phyloP scores from a whole-genome alignment of 1,140 invertebrate genomes.

The Chionoecetes opilio region DNA sequence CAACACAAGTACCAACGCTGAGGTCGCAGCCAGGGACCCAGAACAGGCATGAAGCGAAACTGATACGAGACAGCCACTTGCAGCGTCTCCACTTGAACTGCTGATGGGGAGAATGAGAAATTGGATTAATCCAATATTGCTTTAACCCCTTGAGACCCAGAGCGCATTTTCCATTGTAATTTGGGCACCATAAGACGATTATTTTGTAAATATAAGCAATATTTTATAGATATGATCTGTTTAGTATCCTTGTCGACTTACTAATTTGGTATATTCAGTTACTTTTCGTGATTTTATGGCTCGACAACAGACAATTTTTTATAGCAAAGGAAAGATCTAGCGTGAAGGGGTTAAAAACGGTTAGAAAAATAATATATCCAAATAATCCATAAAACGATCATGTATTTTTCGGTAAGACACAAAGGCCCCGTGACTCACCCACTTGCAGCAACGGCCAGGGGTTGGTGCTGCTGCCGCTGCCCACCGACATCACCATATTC shows the following conservation, averaged over 20 bases:
- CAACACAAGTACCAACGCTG: conserved; percentile 75
- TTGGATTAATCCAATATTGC: too few species aligned
- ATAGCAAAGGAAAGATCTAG: too few species aligned
- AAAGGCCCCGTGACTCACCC: neutral
- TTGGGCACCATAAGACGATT: too few species aligned
- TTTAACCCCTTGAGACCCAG: too few species aligned
- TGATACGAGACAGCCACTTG: conserved; percentile 58
- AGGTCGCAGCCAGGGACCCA: conserved; percentile 66
- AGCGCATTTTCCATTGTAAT: too few species aligned
- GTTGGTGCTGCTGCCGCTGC: neutral
- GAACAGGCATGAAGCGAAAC: conserved; percentile 60
- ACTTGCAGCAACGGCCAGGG: conserved; percentile 51
- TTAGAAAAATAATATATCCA: neutral
- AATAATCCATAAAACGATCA: neutral
- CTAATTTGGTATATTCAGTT: too few species aligned
- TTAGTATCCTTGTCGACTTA: too few species aligned
- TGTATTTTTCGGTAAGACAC: neutral
- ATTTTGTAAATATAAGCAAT: too few species aligned
- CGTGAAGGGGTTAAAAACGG: neutral
- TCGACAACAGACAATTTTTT: too few species aligned
- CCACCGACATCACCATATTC: neutral
- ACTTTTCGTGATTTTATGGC: too few species aligned
- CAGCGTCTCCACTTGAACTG: conserved; percentile 65
- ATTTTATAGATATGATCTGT: too few species aligned
- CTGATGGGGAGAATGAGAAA: neutral